Evolutionary conservation across 2,797 vertebrate species (phyloP), one percentile per base, ranked within the genome.

Genomic region (Chloroceryle inda): DNA sequence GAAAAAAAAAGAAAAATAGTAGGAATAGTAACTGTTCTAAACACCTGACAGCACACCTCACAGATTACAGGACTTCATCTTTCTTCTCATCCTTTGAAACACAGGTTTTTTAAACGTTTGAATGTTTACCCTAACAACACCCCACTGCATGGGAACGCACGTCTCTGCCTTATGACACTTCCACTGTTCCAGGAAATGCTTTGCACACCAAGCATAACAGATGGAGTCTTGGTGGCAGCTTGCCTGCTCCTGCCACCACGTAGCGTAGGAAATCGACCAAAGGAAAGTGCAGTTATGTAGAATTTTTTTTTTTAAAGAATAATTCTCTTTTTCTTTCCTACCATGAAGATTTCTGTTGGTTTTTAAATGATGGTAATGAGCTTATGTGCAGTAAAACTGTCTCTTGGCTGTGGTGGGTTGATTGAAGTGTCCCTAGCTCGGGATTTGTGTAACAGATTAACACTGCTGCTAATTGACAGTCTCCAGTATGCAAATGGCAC

Each of bases 101-200:
- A 20, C 24, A 7, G n/a, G 9, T 49, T 53, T 29, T 73, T 77
- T 56, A 16, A 45, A 23, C 40, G 59, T 66, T 33, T 37, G 80
- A 68, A 26, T 69, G 35, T 86, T 90, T 93, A 64, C 75, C 85
- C 50, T 95, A 16, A 75, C 52, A 84, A 77, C 88, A 75, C 40
- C 11, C 35, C 71, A 44, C 31, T 44, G 61, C 81, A 56, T 83
- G 87, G 82, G 88, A 88, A 67, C 7, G 0, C 64, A n/a, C 5
- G 55, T 44, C 61, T 96, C 82, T 89, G 95, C 98, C 97, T 97
- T 97, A 72, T 79, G 96, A 97, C 81, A 84, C 97, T 97, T 94
- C 89, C 96, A 94, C 72, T 97, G 77, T 75, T 96, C 92, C 95
- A 98, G 98, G 98, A 98, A 98, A 98, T 98, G 96, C 94, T 96